Conservation (phyloP, 2,113 vertebrate species). For the Seriola dumerili region DNA sequence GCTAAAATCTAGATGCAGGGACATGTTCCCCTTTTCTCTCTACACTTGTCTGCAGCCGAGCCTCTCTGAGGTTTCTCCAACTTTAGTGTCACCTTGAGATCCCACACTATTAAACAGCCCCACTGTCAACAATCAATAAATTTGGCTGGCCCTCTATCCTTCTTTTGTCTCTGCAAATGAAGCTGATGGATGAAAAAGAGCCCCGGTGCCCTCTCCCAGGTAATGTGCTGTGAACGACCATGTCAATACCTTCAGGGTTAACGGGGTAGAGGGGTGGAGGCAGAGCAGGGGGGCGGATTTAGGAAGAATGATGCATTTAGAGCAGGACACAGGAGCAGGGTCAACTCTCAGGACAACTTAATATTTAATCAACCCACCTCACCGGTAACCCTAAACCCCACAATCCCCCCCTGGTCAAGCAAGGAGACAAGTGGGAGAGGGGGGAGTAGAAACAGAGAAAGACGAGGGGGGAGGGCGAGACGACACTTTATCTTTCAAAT, state of each 20-base stretch:
- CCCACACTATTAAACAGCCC: constrained; percentile 23
- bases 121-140: constrained; percentile 67
- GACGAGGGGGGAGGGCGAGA: neutral
- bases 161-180: constrained; percentile 63
- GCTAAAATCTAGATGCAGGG: too few relatives aligned
- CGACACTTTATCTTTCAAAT: constrained; percentile 55
- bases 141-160: constrained; percentile 51
- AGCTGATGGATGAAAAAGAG: constrained; percentile 69
- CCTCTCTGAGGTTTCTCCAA: constrained; percentile 44
- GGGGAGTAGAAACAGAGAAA: neutral
- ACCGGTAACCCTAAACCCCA: constrained; percentile 69
- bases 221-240: constrained; percentile 54
- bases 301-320: constrained; percentile 29
- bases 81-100: constrained; percentile 64
- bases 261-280: constrained; percentile 27
- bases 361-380: constrained; percentile 77
- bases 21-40: neutral
- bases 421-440: constrained; percentile 44
- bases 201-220: constrained; percentile 43
- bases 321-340: constrained; percentile 57
- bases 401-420: constrained; percentile 56
- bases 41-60: constrained; percentile 13
- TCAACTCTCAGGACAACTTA: constrained; percentile 74
- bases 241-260: constrained; percentile 64
- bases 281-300: neutral